Evolutionary conservation across 2,888 invertebrate genomes (phyloP).

Genomic region (Cataglyphis cursor): DNA sequence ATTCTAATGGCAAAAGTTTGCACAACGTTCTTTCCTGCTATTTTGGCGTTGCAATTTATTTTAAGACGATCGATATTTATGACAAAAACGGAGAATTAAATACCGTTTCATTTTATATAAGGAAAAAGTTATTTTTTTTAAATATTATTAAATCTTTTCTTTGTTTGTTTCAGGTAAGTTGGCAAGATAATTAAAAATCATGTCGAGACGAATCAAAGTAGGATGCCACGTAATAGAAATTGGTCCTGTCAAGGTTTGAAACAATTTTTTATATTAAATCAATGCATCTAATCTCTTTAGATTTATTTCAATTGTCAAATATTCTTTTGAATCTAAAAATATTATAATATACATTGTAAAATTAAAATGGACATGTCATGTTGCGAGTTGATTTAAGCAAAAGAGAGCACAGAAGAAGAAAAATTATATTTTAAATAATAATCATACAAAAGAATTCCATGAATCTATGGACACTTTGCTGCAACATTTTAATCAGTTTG

Average conservation of each 20-base stretch:
- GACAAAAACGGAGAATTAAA: neutral
- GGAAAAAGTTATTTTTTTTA: neutral
- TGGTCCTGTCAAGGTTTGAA: conserved; percentile 41
- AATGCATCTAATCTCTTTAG: neutral
- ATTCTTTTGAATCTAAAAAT: neutral
- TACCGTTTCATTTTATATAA: neutral
- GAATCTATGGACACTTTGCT: neutral
- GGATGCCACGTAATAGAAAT: neutral
- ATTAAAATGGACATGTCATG: neutral
- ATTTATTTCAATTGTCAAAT: neutral
- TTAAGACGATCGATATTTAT: neutral
- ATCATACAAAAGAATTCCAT: neutral
- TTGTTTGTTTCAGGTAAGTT: conserved; percentile 80
- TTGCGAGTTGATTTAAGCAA: neutral
- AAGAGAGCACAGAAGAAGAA: neutral
- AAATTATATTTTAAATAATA: neutral
- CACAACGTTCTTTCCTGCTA: conserved; percentile 11
- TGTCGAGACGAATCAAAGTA: conserved; percentile 3
- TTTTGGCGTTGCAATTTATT: neutral
- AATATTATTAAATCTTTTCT: conserved; percentile 19
- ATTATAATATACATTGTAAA: neutral
- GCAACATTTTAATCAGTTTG: neutral
- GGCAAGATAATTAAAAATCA: conserved; percentile 14
- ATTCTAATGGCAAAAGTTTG: conserved; percentile 54
- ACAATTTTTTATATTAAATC: neutral